Evolutionary conservation across 1,140 invertebrate species (phyloP).

Genomic region (Musca domestica): DNA sequence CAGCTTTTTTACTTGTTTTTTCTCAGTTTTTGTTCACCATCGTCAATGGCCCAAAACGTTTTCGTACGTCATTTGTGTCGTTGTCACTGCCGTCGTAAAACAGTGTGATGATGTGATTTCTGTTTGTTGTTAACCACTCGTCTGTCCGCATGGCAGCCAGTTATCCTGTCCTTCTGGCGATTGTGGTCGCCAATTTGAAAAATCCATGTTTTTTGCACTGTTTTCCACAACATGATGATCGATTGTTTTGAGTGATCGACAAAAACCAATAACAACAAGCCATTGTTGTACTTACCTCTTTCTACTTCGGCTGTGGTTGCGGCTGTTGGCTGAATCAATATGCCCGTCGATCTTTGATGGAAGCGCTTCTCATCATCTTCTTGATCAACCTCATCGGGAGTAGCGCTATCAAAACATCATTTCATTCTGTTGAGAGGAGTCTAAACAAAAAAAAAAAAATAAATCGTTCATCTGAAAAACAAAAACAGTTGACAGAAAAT

Average conservation of each 20-base stretch:
- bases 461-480: not conserved
- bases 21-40: not conserved
- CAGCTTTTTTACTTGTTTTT: no score
- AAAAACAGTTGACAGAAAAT: conserved; percentile 18
- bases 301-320: no score
- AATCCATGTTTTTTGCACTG: conserved; percentile 22
- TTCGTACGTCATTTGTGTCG: conserved; percentile 11
- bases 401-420: conserved; percentile 10
- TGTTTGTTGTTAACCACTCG: not conserved
- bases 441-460: no score
- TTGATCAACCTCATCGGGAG: no score
- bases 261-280: not conserved
- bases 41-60: not conserved
- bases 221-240: conserved; percentile 14
- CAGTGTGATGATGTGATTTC: conserved; percentile 21
- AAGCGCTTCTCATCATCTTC: conserved; percentile 3
- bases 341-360: conserved; percentile 15
- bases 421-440: not conserved
- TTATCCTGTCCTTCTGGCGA: not conserved
- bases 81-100: conserved; percentile 14
- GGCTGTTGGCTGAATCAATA: not conserved
- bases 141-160: no score
- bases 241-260: conserved; percentile 11
- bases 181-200: conserved; percentile 8
- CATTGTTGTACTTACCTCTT: no score